Evolutionary conservation across 2,797 vertebrate species (phyloP).

Genomic region (Anguilla marmorata): DNA sequence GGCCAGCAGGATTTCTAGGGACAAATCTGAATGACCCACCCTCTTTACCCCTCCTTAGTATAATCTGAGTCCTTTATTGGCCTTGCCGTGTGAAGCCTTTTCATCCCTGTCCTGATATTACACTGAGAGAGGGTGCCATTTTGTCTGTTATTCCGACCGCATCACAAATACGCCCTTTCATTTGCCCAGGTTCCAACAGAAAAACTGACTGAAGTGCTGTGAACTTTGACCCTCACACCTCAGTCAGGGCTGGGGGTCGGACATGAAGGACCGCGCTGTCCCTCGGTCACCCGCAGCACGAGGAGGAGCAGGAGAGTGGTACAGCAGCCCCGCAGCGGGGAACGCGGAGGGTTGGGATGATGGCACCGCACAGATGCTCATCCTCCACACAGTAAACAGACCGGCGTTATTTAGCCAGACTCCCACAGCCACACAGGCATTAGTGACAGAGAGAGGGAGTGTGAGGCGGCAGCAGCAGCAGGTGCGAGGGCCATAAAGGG

Average conservation of each 20-base stretch:
- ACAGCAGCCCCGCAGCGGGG: constrained; percentile 15
- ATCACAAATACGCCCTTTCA: background rate
- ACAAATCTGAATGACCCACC: background rate
- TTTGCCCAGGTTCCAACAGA: background rate
- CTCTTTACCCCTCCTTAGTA: background rate
- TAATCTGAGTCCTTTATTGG: background rate
- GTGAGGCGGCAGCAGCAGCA: constrained; percentile 42
- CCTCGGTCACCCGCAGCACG: background rate
- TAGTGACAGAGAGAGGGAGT: constrained; percentile 10
- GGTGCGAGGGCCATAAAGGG: constrained; percentile 58
- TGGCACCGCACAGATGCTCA: constrained; percentile 36
- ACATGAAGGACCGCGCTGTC: background rate
- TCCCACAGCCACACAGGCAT: constrained; percentile 21
- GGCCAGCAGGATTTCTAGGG: constrained; percentile 15
- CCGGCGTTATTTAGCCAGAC: constrained; percentile 22
- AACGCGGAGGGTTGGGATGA: background rate
- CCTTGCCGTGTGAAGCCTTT: background rate
- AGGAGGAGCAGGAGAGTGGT: background rate
- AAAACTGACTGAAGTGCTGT: background rate
- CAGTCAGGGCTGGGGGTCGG: background rate
- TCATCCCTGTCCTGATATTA: background rate
- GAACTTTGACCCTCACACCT: background rate
- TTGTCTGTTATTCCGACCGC: no score
- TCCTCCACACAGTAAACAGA: constrained; percentile 32
- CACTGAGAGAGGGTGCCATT: background rate